phyloP scores from a whole-genome alignment of 1,140 invertebrate species.

The Arctopsyche grandis region DNA sequence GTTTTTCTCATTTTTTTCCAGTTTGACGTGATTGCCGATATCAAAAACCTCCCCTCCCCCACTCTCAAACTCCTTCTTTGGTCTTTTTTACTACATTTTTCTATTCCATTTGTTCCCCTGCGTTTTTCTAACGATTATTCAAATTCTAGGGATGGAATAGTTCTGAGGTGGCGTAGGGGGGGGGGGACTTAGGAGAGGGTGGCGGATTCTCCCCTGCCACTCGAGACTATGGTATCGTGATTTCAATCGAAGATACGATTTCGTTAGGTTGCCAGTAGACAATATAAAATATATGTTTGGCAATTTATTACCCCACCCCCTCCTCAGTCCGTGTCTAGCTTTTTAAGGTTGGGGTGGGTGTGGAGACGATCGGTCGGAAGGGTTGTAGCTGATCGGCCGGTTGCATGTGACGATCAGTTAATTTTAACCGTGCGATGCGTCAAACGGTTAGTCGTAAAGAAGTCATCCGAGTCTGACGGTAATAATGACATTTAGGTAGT shows the following conservation, averaged over 20 bases:
- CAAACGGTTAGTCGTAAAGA: conserved; percentile 36
- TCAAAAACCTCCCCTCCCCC: conserved; percentile 35
- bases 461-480: conserved; percentile 15
- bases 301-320: conserved; percentile 50
- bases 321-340: not conserved
- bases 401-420: conserved; percentile 49
- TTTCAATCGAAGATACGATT: conserved; percentile 53
- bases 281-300: conserved; percentile 55
- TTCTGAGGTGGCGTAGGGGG: not conserved
- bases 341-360: conserved; percentile 7
- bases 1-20: conserved; percentile 39
- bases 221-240: conserved; percentile 44
- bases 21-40: conserved; percentile 52
- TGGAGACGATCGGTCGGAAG: not conserved
- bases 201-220: not conserved
- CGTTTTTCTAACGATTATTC: conserved; percentile 46
- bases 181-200: not conserved
- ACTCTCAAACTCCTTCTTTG: not conserved
- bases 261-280: conserved; percentile 45
- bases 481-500: conserved; percentile 21
- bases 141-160: conserved; percentile 38
- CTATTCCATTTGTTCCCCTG: conserved; percentile 33
- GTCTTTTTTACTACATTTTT: not conserved
- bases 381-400: conserved; percentile 33
- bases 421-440: conserved; percentile 40